Conservation (phyloP, 2,113 vertebrate species). For the Anser brachyrhynchus region DNA sequence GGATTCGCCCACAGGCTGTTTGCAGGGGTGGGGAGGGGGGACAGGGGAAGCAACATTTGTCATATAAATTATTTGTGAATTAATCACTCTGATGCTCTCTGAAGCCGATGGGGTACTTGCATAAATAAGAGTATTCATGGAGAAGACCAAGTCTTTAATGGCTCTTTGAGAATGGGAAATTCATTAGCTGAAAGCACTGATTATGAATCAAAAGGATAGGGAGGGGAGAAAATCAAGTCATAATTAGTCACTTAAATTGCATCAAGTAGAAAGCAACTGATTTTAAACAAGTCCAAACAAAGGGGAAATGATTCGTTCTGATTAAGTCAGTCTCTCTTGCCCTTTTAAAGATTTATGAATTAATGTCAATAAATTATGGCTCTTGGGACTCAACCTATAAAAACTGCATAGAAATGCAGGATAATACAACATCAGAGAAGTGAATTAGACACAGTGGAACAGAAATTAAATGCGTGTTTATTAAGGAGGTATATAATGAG, state of each 20-base stretch:
- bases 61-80: constrained; percentile 65
- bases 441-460: neutral
- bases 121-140: constrained; percentile 15
- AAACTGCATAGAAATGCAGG: neutral
- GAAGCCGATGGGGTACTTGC: neutral
- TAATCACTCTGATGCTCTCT: constrained; percentile 38
- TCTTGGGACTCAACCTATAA: constrained; percentile 42
- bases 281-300: constrained; percentile 61
- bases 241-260: constrained; percentile 60
- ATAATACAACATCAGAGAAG: constrained; percentile 4
- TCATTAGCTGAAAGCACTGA: constrained; percentile 52
- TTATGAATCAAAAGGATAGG: constrained; percentile 56
- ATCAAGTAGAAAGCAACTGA: constrained; percentile 47
- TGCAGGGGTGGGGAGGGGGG: neutral
- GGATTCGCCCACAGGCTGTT: neutral
- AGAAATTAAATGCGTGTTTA: constrained; percentile 45
- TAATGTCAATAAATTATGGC: constrained; percentile 54
- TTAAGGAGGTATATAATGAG: constrained; percentile 5
- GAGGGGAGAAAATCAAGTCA: constrained; percentile 56
- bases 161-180: constrained; percentile 39
- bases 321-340: constrained; percentile 52
- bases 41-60: constrained; percentile 26
- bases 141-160: constrained; percentile 11
- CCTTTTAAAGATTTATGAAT: constrained; percentile 64
- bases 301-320: constrained; percentile 16